phyloP scores from a whole-genome alignment of 30 jellyfish, hydroid and myxozoan genomes.

The Aurelia sp. region DNA sequence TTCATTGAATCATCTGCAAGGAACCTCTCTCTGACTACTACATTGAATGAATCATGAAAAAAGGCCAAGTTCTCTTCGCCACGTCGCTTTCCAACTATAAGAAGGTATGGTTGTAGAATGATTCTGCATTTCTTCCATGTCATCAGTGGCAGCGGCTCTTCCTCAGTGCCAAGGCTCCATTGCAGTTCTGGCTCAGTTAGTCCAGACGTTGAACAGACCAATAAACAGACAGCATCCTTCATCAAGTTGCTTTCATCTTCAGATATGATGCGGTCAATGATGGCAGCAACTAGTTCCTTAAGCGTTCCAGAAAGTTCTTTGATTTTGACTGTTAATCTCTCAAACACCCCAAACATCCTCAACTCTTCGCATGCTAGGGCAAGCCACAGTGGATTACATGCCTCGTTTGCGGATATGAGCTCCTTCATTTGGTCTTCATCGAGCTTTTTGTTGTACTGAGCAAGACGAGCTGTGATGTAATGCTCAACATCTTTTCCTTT shows the following conservation, averaged over 20 bases:
- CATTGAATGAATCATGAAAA: constrained; percentile 70
- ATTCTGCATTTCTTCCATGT: constrained; percentile 66
- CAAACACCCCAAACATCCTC: constrained; percentile 90
- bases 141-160: constrained; percentile 69
- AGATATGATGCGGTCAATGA: constrained; percentile 50
- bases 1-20: constrained; percentile 9
- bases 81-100: constrained; percentile 65
- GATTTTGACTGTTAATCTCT: constrained; percentile 58
- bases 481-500: constrained; percentile 15
- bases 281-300: constrained; percentile 34
- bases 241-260: constrained; percentile 77
- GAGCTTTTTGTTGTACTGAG: constrained; percentile 76
- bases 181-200: constrained; percentile 81
- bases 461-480: constrained; percentile 31
- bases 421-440: constrained; percentile 73
- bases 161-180: constrained; percentile 53
- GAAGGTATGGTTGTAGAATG: constrained; percentile 67
- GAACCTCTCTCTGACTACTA: constrained; percentile 22
- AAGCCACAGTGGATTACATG: constrained; percentile 86
- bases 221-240: constrained; percentile 35
- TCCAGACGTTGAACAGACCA: constrained; percentile 69
- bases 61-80: constrained; percentile 72
- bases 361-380: constrained; percentile 91
- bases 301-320: constrained; percentile 69
- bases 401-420: constrained; percentile 51